phyloP scores from a whole-genome alignment of 2,888 invertebrate species.

The Mimachlamys varia region DNA sequence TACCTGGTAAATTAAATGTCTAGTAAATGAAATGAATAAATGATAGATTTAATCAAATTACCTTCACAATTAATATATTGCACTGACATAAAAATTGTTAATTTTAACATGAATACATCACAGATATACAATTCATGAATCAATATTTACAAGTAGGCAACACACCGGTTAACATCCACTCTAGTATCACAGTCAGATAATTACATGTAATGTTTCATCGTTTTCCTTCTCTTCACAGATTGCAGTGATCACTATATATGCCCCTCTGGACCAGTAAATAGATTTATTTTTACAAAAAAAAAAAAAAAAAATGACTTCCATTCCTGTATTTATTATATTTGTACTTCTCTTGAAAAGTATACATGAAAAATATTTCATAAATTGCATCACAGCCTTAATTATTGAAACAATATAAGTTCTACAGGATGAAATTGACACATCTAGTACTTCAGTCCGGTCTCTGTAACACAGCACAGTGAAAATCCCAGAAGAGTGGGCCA shows the following conservation, averaged over 20 bases:
- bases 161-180: slow-evolving; percentile 5
- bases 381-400: too few species aligned
- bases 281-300: too few species aligned
- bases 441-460: too few species aligned
- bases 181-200: slow-evolving; percentile 29
- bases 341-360: neutral
- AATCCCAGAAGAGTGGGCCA: too few species aligned
- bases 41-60: neutral
- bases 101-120: neutral
- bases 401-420: too few species aligned
- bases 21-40: neutral
- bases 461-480: too few species aligned
- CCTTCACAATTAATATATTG: neutral
- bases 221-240: too few species aligned
- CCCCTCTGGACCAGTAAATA: too few species aligned
- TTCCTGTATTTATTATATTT: neutral
- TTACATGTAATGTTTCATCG: neutral
- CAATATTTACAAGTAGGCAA: neutral
- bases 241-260: too few species aligned
- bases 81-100: neutral
- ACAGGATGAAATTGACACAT: too few species aligned
- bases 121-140: neutral
- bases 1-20: neutral
- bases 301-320: too few species aligned
- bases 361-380: too few species aligned